phyloP scores from a whole-genome alignment of 2,888 invertebrate genomes.

The Amitus sp. region DNA sequence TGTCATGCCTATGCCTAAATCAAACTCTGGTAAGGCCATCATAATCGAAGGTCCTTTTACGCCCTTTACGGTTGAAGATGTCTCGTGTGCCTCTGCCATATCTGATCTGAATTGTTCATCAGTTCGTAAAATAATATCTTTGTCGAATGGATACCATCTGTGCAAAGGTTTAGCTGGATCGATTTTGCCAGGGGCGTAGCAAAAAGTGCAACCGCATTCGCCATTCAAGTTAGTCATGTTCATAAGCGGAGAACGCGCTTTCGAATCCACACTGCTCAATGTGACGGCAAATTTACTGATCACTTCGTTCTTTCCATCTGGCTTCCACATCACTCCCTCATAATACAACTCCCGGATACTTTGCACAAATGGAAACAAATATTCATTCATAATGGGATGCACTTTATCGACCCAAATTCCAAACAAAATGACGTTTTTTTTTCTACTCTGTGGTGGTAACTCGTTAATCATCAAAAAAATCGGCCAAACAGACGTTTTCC shows the following conservation, averaged over 20 bases:
- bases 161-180: not conserved
- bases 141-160: not conserved
- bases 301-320: not conserved
- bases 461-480: slow-evolving; percentile 34
- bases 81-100: not conserved
- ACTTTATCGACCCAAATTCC: not conserved
- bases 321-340: not conserved
- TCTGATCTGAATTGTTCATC: not conserved
- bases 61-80: not conserved
- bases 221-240: slow-evolving; percentile 13
- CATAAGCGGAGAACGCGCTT: slow-evolving; percentile 10
- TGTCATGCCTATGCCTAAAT: not conserved
- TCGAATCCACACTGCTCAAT: slow-evolving; percentile 8
- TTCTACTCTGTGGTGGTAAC: slow-evolving; percentile 28
- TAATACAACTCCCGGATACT: not conserved
- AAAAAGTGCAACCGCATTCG: slow-evolving; percentile 6
- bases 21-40: not conserved
- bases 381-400: slow-evolving; percentile 4
- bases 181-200: not conserved
- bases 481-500: slow-evolving; percentile 23
- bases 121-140: not conserved
- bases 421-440: slow-evolving; percentile 12
- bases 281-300: slow-evolving; percentile 2
- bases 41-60: slow-evolving; percentile 4
- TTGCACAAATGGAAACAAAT: not conserved